Evolutionary conservation across 1,140 invertebrate genomes (phyloP), one percentile per base, ranked within the genome.

Genomic region (Rhizoglyphus robini): DNA sequence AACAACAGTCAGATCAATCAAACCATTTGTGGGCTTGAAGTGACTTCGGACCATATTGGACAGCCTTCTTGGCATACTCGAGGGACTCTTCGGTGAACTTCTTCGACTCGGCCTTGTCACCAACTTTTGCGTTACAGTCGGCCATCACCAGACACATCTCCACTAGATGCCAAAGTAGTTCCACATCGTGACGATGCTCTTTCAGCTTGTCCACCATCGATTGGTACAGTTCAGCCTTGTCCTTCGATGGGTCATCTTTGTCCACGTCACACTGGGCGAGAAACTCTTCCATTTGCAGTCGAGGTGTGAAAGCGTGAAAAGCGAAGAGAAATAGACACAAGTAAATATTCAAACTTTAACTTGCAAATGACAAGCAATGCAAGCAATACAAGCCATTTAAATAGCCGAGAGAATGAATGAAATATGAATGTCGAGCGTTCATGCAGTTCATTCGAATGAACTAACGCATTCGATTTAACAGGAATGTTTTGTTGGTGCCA

Each of bases 101-200:
- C 72, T 82, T 80, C 67, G 80, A 81, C 60, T 74, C 73, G 38
- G 79, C 76, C 51, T 72, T 68, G 71, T 83, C 75, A 51, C 77
- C 74, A 60, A 74, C 72, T 60, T 71, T 71, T 64, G 75, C 75
- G 27, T 77, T 72, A 29, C 75, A 69, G 54, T 76, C 74, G 1
- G 79, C 76, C 74, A 81, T 75, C 69, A 80, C 73, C 72, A 82
- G 79, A 71, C 81, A 82, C 29, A 81, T 79, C 75, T 83, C 86
- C 31, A 83, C 81, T 48, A 85, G 74, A 70, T 86, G 76, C 85
- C 86, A 89, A 47, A 83, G 74, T 69, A 84, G 75, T 67, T 76
- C 72, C 4, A 68, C 60, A 66, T 70, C 67, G n/a, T n/a, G 30
- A 61, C 62, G 68, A 3, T 30, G 3, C 4, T 67, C 49, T n/a